These are phyloP conservation scores for Bufotes viridis DNA, from an alignment of 2,797 vertebrate species.

Conservation along the genomic window DNA sequence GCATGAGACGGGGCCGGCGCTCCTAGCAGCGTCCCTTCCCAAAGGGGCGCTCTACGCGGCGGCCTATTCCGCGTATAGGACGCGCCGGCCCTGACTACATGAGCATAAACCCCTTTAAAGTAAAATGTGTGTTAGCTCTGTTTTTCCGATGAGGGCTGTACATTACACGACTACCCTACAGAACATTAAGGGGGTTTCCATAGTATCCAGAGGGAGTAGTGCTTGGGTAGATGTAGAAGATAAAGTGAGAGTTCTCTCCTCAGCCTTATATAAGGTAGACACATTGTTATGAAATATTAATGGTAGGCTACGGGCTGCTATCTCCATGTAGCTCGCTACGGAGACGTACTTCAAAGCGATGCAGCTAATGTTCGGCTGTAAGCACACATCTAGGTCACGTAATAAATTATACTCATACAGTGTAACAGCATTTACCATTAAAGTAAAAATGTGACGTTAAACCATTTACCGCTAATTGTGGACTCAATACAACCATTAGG, in stretches of 20 bases:
- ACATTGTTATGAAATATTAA: conserved; percentile 28
- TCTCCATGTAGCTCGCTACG: conserved; percentile 13
- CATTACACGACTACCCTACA: neutral
- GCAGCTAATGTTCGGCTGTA: neutral
- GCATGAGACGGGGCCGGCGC: too few relatives aligned
- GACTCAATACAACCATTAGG: neutral
- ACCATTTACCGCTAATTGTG: neutral
- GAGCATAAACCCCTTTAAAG: too few relatives aligned
- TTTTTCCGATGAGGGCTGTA: too few relatives aligned
- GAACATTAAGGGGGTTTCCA: neutral
- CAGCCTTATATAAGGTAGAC: conserved; percentile 16
- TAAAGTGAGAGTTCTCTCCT: neutral
- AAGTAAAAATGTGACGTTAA: neutral
- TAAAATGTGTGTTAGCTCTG: too few relatives aligned
- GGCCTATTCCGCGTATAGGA: too few relatives aligned
- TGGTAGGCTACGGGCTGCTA: conserved; percentile 24
- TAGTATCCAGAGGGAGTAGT: neutral
- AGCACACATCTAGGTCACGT: conserved; percentile 40
- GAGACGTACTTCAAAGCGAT: conserved; percentile 34
- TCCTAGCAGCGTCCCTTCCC: too few relatives aligned
- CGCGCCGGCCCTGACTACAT: too few relatives aligned
- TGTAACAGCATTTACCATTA: neutral
- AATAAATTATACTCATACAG: neutral
- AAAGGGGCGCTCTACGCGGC: too few relatives aligned
- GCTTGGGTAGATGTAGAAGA: neutral